These are phyloP conservation scores for Crocallis elinguaria DNA, from an alignment of 2,888 invertebrate genomes.

Conservation along the genomic window DNA sequence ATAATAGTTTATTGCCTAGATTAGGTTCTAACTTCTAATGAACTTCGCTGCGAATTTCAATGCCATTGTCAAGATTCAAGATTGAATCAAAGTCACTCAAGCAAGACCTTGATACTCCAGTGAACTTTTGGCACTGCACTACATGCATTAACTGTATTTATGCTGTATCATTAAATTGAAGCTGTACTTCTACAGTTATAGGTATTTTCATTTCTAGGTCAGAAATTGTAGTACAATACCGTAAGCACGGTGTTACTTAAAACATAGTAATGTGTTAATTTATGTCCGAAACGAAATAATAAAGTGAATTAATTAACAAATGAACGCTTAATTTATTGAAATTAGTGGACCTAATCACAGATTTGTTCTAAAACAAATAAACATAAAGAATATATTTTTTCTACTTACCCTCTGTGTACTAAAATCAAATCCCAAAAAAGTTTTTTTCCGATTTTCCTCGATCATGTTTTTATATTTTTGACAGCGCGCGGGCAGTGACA, in stretches of 20 bases:
- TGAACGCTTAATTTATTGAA: not conserved
- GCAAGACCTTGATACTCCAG: conserved; percentile 24
- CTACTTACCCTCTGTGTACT: conserved; percentile 93
- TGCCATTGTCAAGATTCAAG: conserved; percentile 24
- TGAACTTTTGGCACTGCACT: conserved; percentile 12
- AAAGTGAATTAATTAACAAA: not conserved
- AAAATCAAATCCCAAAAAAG: conserved; percentile 93
- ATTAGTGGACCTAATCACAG: not conserved
- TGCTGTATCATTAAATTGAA: no score
- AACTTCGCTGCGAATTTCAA: conserved; percentile 3
- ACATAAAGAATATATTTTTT: not conserved
- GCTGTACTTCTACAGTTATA: not conserved
- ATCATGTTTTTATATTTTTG: conserved; percentile 72
- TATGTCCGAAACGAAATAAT: not conserved
- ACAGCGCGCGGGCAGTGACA: conserved; percentile 57
- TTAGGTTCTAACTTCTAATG: not conserved
- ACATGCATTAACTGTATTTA: not conserved
- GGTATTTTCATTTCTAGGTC: not conserved
- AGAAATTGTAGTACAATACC: not conserved
- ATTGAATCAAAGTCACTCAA: conserved; percentile 18
- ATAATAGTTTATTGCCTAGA: no score
- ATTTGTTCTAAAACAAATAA: conserved; percentile 2
- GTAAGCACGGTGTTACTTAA: not conserved
- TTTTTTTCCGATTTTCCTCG: conserved; percentile 71
- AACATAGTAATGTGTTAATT: no score